These are phyloP conservation scores for Sarcophaga bullata DNA, from an alignment of 1,140 invertebrate species.

Conservation along the genomic window DNA sequence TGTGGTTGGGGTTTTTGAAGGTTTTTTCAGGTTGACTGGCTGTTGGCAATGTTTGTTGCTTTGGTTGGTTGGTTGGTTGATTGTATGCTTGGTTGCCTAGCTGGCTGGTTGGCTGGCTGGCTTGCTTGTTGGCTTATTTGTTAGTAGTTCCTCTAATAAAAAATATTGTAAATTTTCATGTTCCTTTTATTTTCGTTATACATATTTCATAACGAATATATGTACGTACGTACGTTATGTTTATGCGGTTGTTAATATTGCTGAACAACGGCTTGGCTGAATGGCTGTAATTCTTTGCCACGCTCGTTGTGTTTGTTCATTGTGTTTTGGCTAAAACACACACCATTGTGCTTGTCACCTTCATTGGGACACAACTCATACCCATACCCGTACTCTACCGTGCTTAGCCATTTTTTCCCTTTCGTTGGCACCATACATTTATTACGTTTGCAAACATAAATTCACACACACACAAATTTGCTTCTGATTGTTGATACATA, in stretches of 20 bases:
- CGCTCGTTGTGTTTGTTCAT: neutral
- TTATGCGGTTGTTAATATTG: neutral
- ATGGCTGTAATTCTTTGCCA: too few species aligned
- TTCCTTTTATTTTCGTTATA: neutral
- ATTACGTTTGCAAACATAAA: neutral
- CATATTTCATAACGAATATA: neutral
- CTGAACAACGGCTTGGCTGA: too few species aligned
- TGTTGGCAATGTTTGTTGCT: neutral
- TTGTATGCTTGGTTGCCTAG: neutral
- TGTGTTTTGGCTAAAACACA: constrained; percentile 17
- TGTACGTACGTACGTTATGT: neutral
- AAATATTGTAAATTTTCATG: constrained; percentile 1
- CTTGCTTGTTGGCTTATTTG: neutral
- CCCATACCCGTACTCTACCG: neutral
- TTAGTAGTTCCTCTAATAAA: neutral
- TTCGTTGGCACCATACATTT: neutral
- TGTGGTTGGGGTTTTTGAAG: neutral
- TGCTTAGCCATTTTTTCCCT: neutral
- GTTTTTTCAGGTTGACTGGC: neutral
- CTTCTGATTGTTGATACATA: neutral
- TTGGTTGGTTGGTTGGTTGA: neutral
- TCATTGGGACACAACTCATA: neutral
- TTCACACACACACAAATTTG: neutral
- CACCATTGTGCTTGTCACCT: constrained; percentile 24
- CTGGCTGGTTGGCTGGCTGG: neutral